A percentile compares a stretch with the other conserved stretches of the same genome.
Conservation (phyloP, 2,797 vertebrate species). For the Perodicticus potto region DNA sequence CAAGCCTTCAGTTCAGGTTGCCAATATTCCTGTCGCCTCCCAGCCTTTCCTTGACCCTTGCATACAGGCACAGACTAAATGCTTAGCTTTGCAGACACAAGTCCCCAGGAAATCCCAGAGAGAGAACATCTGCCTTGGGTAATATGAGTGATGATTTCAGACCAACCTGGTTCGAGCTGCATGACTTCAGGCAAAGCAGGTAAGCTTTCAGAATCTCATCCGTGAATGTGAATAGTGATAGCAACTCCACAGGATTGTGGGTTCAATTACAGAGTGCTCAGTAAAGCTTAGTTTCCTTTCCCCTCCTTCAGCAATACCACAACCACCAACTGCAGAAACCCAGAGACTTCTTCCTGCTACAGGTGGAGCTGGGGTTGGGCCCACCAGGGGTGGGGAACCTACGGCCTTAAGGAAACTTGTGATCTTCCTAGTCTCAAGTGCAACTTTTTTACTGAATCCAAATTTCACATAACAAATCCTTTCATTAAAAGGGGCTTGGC, state of each 20-base stretch:
- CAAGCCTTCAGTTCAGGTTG: not conserved
- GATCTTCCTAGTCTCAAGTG: no score
- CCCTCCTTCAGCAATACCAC: slow-evolving; percentile 14
- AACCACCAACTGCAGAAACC: not conserved
- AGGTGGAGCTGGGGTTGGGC: slow-evolving; percentile 47
- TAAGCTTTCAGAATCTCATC: not conserved
- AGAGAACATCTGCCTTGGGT: not conserved
- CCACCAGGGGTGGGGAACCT: no score
- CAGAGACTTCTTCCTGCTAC: slow-evolving; percentile 15
- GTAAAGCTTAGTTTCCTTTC: slow-evolving; percentile 30
- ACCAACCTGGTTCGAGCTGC: not conserved
- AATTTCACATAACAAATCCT: no score
- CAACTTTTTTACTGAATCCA: no score
- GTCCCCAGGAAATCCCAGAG: not conserved
- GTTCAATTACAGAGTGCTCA: not conserved
- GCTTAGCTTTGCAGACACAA: not conserved
- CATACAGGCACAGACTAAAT: not conserved
- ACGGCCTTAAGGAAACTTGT: no score
- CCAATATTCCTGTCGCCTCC: not conserved
- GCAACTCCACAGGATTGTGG: not conserved
- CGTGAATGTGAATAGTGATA: not conserved
- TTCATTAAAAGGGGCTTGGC: no score
- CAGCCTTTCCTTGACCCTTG: not conserved
- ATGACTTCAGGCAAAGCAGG: not conserved
- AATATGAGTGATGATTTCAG: not conserved